Evolutionary conservation across 2,888 invertebrate species (phyloP), one percentile per base, ranked within the genome.

Genomic region (Steinernema scapterisci): DNA sequence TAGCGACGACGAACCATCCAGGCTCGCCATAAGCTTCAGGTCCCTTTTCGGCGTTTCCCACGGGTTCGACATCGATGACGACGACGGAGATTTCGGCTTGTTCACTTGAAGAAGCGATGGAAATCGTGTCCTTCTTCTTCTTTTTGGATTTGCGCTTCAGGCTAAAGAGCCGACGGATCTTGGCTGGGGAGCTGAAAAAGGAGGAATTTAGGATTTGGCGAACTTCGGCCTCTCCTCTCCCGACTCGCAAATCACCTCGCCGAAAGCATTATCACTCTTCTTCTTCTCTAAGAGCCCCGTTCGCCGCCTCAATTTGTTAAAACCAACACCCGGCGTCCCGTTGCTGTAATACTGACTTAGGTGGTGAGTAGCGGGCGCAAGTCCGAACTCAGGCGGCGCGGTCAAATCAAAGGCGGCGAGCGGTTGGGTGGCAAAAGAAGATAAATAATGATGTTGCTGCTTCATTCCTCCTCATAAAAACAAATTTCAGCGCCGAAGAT

Each of bases 111-210:
- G 52, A 63, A 31, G 63, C 63, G 16, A 63, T 21, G 11, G 63
- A 63, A 6, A 27, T 38, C 1, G 44, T 45, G 38, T 72, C 76
- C 25, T 52, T 73, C 13, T 71, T 52, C 56, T 46, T 56, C 44
- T 72, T 76, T 38, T 76, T 76, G 16, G 54, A 77, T 70, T 82
- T 82, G 73, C 78, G 77, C 54, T 79, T 79, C 46, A 83, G 54
- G 13, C 82, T 78, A 71, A 83, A 83, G 43, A 83, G 75, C 0
- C 81, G 78, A 48, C 82, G 80, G 21, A 83, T 71, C 52, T 82
- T 81, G 3, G 82, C 79, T 23, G 82, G 83, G 13, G 83, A 83
- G 52, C 83, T 83, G 73, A 75, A 78, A 74, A 23, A n/a, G n/a
- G n/a, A n/a, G n/a, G n/a, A n/a, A n/a, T n/a, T n/a, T n/a, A n/a